Evolutionary conservation across 2,888 invertebrate genomes (phyloP).

Genomic region (Erebia aethiops): DNA sequence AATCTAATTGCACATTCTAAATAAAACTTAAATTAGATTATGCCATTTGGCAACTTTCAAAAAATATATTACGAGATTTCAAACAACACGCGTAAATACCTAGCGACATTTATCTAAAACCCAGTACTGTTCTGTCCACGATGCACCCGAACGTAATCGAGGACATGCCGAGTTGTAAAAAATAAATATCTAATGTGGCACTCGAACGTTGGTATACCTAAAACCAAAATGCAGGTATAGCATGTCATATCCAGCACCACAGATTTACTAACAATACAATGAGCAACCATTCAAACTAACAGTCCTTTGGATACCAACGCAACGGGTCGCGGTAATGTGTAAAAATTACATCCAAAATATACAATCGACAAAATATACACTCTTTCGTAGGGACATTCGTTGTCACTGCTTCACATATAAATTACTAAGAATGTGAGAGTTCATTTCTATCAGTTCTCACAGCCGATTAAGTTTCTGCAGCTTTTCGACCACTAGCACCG

Average conservation of each 20-base stretch:
- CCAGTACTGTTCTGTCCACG: conserved; percentile 70
- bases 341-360: conserved; percentile 80
- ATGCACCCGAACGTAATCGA: conserved; percentile 48
- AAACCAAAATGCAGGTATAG: conserved; percentile 39
- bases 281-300: conserved; percentile 77
- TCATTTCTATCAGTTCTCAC: conserved; percentile 48
- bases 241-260: conserved; percentile 71
- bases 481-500: conserved; percentile 34
- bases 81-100: conserved; percentile 76
- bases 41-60: conserved; percentile 56
- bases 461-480: conserved; percentile 43
- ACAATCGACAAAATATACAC: conserved; percentile 60
- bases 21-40: conserved; percentile 68
- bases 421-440: conserved; percentile 55
- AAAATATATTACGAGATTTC: conserved; percentile 82
- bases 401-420: conserved; percentile 51
- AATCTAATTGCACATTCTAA: conserved; percentile 75
- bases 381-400: conserved; percentile 59
- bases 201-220: conserved; percentile 57
- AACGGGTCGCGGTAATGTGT: conserved; percentile 53
- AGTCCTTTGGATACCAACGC: conserved; percentile 58
- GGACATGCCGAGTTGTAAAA: conserved; percentile 55
- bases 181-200: conserved; percentile 77
- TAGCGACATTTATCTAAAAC: conserved; percentile 68
- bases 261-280: conserved; percentile 71